phyloP scores from a whole-genome alignment of 2,113 vertebrate species.

The Hydrolagus affinis region DNA sequence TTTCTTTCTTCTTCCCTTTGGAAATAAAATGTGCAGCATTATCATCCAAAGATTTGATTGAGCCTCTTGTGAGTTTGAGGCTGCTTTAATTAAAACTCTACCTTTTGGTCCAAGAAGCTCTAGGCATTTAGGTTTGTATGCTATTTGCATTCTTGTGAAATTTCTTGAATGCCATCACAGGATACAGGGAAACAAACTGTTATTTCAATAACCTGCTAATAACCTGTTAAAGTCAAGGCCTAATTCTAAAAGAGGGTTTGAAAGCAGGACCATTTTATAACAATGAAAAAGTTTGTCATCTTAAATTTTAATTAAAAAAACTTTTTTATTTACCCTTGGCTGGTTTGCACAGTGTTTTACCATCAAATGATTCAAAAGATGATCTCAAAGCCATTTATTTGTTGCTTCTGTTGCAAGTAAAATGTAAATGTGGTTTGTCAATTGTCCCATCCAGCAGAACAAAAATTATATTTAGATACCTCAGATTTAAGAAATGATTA shows the following conservation, averaged over 20 bases:
- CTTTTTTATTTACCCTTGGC: not conserved
- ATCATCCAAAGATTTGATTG: constrained; percentile 37
- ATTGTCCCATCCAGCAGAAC: too few relatives aligned
- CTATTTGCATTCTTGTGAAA: constrained; percentile 36
- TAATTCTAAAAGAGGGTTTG: not conserved
- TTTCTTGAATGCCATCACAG: not conserved
- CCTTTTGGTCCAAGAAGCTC: constrained; percentile 7
- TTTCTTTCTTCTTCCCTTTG: not conserved
- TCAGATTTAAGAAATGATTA: not conserved
- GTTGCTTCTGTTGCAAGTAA: not conserved
- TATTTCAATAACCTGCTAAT: not conserved
- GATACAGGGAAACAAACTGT: not conserved
- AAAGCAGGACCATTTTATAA: not conserved
- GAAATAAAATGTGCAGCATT: not conserved
- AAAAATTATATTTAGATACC: not conserved
- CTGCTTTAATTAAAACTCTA: constrained; percentile 40
- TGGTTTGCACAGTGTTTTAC: constrained; percentile 2
- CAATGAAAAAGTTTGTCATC: not conserved
- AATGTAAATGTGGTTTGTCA: not conserved
- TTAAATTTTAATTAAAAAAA: not conserved
- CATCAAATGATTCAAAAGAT: not conserved
- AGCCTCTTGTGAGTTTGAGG: constrained; percentile 36
- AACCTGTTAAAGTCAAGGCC: not conserved
- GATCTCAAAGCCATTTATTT: not conserved
- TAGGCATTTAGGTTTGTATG: constrained; percentile 18